Evolutionary conservation across 1,140 invertebrate genomes (phyloP).

Genomic region (Phocides pigmalion): DNA sequence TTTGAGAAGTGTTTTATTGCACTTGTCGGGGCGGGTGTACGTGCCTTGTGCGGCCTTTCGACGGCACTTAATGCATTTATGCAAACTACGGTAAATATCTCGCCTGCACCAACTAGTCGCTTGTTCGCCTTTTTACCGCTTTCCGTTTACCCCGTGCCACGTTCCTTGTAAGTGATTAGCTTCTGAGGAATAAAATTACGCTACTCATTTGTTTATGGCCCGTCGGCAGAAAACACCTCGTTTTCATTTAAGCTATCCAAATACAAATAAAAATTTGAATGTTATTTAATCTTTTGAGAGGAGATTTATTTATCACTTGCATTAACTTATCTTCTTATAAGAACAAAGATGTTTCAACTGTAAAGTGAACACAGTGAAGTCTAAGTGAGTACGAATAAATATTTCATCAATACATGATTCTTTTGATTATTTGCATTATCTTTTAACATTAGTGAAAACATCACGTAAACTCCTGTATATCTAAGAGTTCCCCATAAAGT

Average conservation of each 20-base stretch:
- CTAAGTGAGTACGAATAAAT: no score
- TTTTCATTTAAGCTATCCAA: neutral
- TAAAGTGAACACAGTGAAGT: no score
- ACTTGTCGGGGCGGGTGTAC: constrained; percentile 56
- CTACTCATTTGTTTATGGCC: constrained; percentile 11
- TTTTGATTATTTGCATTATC: no score
- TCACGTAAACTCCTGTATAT: no score
- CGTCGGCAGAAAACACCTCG: neutral
- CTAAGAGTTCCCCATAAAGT: no score
- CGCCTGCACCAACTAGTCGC: constrained; percentile 52
- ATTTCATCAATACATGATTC: no score
- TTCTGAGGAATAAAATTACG: constrained; percentile 23
- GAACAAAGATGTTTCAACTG: no score
- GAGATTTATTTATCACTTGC: no score
- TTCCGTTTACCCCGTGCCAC: constrained; percentile 28
- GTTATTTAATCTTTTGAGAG: no score
- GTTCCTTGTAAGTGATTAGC: constrained; percentile 32
- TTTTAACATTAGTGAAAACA: no score
- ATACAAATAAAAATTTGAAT: no score
- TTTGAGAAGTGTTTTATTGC: constrained; percentile 58
- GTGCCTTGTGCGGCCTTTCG: constrained; percentile 57
- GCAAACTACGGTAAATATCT: constrained; percentile 61
- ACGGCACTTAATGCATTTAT: constrained; percentile 65
- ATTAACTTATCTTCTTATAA: no score
- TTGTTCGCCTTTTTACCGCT: constrained; percentile 37